phyloP scores from a whole-genome alignment of 1,140 invertebrate species.

The Drosophila dunni region DNA sequence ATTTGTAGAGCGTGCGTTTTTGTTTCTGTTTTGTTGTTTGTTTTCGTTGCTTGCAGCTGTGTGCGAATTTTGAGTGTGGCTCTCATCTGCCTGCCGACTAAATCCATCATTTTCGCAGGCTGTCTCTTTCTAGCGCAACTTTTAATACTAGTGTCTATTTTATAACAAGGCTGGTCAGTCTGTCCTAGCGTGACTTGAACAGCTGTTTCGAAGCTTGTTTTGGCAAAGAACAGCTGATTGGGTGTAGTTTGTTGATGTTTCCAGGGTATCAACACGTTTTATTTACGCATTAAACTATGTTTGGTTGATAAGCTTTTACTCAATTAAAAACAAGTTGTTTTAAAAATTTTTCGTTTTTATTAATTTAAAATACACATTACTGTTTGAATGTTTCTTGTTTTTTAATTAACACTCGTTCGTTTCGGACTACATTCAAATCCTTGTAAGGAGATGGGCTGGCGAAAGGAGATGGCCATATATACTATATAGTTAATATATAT shows the following conservation, averaged over 20 bases:
- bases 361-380: constrained; percentile 67
- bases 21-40: constrained; percentile 26
- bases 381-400: constrained; percentile 35
- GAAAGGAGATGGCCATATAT: constrained; percentile 55
- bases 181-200: no score
- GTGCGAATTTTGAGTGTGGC: neutral
- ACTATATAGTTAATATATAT: constrained; percentile 54
- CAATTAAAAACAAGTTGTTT: neutral
- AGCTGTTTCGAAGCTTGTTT: no score
- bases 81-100: neutral
- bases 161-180: no score
- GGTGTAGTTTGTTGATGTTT: no score
- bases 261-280: no score
- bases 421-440: constrained; percentile 59
- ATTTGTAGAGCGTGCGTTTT: constrained; percentile 5
- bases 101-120: no score
- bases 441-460: constrained; percentile 25
- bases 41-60: constrained; percentile 13
- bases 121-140: no score
- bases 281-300: no score
- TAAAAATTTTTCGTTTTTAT: constrained; percentile 41
- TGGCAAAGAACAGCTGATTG: no score
- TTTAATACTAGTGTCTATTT: no score
- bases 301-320: no score
- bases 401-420: constrained; percentile 56